Conservation (phyloP, 2,888 invertebrate genomes). For the Drosophila kanekoi region DNA sequence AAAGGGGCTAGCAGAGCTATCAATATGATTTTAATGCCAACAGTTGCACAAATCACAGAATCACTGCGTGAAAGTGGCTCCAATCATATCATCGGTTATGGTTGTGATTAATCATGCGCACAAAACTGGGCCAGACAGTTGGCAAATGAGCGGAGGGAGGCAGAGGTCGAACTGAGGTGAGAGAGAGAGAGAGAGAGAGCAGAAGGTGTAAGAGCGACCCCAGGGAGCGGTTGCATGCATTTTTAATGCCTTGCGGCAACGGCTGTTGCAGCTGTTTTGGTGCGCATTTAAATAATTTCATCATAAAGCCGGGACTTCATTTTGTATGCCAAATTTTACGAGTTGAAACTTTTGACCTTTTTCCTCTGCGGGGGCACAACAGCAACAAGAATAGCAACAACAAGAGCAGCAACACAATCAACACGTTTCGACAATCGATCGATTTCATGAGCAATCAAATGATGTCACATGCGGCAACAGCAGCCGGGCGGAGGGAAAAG, state of each 20-base stretch:
- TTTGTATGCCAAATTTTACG: slow-evolving; percentile 73
- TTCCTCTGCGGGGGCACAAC: slow-evolving; percentile 24
- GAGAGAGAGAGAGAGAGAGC: neutral
- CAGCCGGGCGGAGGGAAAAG: slow-evolving; percentile 3
- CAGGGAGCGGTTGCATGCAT: slow-evolving; percentile 32
- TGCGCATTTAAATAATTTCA: slow-evolving; percentile 66
- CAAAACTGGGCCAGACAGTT: slow-evolving; percentile 24
- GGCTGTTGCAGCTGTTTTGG: slow-evolving; percentile 24
- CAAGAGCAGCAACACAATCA: slow-evolving; percentile 58
- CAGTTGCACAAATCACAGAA: slow-evolving; percentile 53
- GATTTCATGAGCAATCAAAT: slow-evolving; percentile 80
- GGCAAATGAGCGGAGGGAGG: slow-evolving; percentile 14
- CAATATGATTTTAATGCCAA: slow-evolving; percentile 58
- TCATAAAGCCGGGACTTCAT: slow-evolving; percentile 59
- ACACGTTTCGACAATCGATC: slow-evolving; percentile 78
- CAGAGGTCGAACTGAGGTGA: too few species aligned
- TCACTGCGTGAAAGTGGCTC: slow-evolving; percentile 50
- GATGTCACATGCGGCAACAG: slow-evolving; percentile 71
- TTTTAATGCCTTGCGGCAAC: slow-evolving; percentile 58
- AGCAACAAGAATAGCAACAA: slow-evolving; percentile 6
- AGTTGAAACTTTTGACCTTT: slow-evolving; percentile 75
- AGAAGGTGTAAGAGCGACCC: neutral
- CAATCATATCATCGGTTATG: slow-evolving; percentile 51
- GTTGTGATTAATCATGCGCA: slow-evolving; percentile 57
- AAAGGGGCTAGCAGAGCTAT: slow-evolving; percentile 5